phyloP scores from a whole-genome alignment of 2,797 vertebrate genomes.

The Microhierax caerulescens region DNA sequence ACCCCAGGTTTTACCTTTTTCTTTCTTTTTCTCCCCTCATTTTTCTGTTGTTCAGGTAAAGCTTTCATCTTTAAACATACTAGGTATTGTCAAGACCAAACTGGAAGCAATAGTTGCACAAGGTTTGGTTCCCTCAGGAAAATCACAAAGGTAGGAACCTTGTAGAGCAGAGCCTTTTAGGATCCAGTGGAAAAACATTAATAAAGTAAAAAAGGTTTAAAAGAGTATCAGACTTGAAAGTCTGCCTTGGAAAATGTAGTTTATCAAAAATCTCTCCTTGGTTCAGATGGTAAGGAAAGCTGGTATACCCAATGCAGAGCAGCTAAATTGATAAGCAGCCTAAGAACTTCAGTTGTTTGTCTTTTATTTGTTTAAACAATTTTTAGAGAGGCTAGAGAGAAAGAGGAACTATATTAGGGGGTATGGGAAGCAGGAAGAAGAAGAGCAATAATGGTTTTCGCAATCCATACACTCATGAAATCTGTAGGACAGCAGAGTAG shows the following conservation, averaged over 20 bases:
- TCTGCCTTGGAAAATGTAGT: background rate
- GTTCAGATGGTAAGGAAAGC: background rate
- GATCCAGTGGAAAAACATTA: background rate
- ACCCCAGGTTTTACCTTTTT: background rate
- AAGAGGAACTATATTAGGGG: background rate
- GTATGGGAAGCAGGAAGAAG: background rate
- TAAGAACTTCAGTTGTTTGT: background rate
- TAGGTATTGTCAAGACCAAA: background rate
- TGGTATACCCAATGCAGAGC: rapidly evolving
- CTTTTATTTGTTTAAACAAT: background rate
- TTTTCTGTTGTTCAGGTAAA: background rate
- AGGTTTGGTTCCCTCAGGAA: background rate
- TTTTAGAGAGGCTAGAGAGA: background rate
- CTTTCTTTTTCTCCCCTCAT: background rate
- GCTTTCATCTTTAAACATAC: background rate
- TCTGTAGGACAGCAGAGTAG: background rate
- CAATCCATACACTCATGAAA: background rate
- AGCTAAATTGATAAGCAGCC: background rate
- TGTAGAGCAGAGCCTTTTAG: background rate
- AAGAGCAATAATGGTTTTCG: background rate
- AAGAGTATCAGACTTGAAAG: background rate
- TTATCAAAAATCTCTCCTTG: background rate
- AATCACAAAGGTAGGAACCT: background rate
- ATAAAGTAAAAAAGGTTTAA: background rate
- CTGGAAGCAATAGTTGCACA: background rate